Percentiles rank a stretch among this genome's conserved stretches.
Conservation (phyloP, 1,140 invertebrate genomes). For the Camponotus vicinus region DNA sequence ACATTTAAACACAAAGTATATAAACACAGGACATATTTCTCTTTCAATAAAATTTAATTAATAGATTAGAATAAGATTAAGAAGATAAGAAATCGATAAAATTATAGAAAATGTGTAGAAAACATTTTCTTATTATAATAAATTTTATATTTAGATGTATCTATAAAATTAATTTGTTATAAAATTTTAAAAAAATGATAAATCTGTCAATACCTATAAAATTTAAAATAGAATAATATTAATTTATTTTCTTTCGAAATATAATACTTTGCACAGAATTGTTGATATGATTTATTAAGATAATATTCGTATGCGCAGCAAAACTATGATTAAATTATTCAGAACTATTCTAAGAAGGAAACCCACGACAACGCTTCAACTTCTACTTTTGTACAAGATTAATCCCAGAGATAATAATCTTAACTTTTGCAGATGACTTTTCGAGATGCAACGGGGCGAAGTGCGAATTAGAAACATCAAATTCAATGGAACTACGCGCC, state of each 20-base stretch:
- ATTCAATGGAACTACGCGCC: conserved; percentile 55
- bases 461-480: conserved; percentile 66
- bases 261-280: not conserved
- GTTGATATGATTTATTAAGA: conserved; percentile 24
- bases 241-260: not conserved
- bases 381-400: conserved; percentile 46
- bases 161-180: conserved; percentile 1
- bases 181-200: not conserved
- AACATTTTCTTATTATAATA: conserved; percentile 4
- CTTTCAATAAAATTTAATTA: not conserved
- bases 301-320: not conserved
- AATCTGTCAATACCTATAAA: not conserved
- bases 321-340: conserved; percentile 35
- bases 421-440: conserved; percentile 44
- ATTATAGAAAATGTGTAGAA: not conserved
- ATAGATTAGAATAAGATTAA: not conserved
- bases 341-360: conserved; percentile 2
- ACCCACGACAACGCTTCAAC: not conserved
- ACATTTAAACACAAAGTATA: too few species aligned
- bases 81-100: not conserved
- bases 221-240: conserved; percentile 26
- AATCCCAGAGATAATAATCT: conserved; percentile 48
- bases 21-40: not conserved
- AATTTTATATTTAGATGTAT: not conserved
- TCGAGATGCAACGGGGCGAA: conserved; percentile 9